A percentile compares a stretch with the other conserved stretches of the same genome.
These are phyloP conservation scores for Hypsopygia costalis DNA, from an alignment of 2,888 invertebrate species.

Conservation along the genomic window DNA sequence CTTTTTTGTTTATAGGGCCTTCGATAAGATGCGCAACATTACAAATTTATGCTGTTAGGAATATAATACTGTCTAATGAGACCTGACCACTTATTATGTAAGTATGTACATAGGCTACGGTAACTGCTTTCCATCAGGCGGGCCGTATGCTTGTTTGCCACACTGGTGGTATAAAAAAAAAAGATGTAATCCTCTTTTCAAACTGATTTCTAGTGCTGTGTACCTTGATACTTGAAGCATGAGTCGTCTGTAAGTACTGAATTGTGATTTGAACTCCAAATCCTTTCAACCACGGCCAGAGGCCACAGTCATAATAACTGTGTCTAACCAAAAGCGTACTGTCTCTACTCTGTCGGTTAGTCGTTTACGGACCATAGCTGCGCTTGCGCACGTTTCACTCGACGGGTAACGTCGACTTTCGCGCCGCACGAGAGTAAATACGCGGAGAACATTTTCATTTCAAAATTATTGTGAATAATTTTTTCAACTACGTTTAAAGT, in stretches of 20 bases:
- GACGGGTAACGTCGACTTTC: conserved; percentile 14
- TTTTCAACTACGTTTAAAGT: neutral
- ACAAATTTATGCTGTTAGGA: too few relatives aligned
- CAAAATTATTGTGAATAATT: neutral
- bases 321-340: conserved; percentile 35
- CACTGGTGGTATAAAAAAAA: too few relatives aligned
- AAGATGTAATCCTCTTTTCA: too few relatives aligned
- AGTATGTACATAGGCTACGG: too few relatives aligned
- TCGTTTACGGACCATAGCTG: conserved; percentile 32
- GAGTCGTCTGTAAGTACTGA: conserved; percentile 1
- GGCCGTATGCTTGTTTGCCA: too few relatives aligned
- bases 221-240: too few relatives aligned
- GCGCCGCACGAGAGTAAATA: conserved; percentile 28
- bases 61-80: too few relatives aligned
- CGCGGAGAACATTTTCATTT: conserved; percentile 1
- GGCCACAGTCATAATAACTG: conserved; percentile 31
- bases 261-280: conserved; percentile 24
- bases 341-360: conserved; percentile 26
- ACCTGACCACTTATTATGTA: too few relatives aligned
- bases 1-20: too few relatives aligned
- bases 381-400: conserved; percentile 33
- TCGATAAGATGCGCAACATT: too few relatives aligned
- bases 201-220: too few relatives aligned
- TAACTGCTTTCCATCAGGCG: too few relatives aligned
- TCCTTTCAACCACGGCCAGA: conserved; percentile 32